phyloP scores from a whole-genome alignment of 2,888 invertebrate genomes.

The Tachina fera region DNA sequence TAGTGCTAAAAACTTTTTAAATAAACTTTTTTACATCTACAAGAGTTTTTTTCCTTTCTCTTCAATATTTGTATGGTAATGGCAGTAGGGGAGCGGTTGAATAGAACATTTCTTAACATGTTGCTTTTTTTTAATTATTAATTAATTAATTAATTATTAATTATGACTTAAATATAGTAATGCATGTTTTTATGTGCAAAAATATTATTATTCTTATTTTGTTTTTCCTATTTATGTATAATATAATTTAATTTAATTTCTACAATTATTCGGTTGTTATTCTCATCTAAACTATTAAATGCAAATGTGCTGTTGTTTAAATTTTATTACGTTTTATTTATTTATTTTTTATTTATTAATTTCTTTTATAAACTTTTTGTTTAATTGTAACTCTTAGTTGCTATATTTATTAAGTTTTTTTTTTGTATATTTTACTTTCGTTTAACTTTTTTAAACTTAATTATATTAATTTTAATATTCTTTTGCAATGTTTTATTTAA shows the following conservation, averaged over 20 bases:
- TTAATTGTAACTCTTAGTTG: slow-evolving; percentile 49
- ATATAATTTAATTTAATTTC: slow-evolving; percentile 43
- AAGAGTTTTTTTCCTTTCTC: background rate
- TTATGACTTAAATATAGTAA: slow-evolving; percentile 30
- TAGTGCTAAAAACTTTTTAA: slow-evolving; percentile 24
- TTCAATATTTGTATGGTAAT: slow-evolving; percentile 40
- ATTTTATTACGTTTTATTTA: slow-evolving; percentile 40
- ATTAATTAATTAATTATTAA: background rate
- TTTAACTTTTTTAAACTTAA: slow-evolving; percentile 72
- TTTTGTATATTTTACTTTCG: slow-evolving; percentile 50
- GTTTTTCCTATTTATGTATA: slow-evolving; percentile 23
- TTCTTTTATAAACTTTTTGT: slow-evolving; percentile 47
- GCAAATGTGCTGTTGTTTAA: slow-evolving; percentile 72
- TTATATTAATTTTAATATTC: background rate
- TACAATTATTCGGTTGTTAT: slow-evolving; percentile 75
- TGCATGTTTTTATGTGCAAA: slow-evolving; percentile 66
- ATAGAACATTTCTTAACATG: slow-evolving; percentile 24
- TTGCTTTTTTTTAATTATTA: slow-evolving; percentile 9
- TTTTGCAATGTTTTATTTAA: slow-evolving; percentile 8
- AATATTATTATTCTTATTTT: slow-evolving; percentile 52
- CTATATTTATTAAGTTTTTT: background rate
- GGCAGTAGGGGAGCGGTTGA: slow-evolving; percentile 62
- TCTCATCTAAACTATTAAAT: slow-evolving; percentile 70
- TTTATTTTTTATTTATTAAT: slow-evolving; percentile 40
- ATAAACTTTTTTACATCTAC: slow-evolving; percentile 22